Base-by-base conservation (phyloP, 2,888 invertebrate species). In the Glaucopsyche alexis region DNA sequence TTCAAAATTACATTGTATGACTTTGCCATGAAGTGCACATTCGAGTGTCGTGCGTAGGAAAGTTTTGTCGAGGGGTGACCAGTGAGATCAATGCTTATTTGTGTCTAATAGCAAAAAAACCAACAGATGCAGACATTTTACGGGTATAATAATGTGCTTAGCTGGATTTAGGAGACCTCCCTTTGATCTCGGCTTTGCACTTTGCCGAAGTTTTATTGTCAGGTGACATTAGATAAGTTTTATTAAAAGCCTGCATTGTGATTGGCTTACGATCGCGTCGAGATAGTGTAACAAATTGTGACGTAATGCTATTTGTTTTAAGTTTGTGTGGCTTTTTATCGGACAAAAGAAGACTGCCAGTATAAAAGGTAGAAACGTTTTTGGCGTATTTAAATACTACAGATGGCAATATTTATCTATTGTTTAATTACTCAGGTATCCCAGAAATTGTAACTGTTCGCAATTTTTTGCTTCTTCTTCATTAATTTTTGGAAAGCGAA, bases 101-200 rank as follows among this genome's bases (percentile, higher is more conserved):
- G 90, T 87, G 87, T 88, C 86, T 92, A 90, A 91, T 91, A 88
- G 87, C 85, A 90, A 87, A 91, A 86, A 91, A 91, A 90, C 84
- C 90, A 91, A 89, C 92, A 93, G 92, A 91, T 93, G 92, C 84
- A 91, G 84, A 82, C 89, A 90, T 92, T 93, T 92, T 90, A 93
- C 90, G 91, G 91, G 87, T 90, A 89, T 90, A 89, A 90, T 92
- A 91, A 91, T 87, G 88, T 90, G 86, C 90, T 92, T 91, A 91
- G 87, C 80, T 80, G 89, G 90, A 90, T 90, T 91, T 91, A 84
- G 86, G 85, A 84, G 85, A 87, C 82, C 84, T 82, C 81, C 82
- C 91, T 91, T 92, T 92, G 91, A 93, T 90, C 88, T 89, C 82
- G 80, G 81, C 80, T 80, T 77, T 82, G 82, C 83, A 82, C 82